Percentiles rank a stretch among this genome's conserved stretches.
Conservation (phyloP, 2,113 vertebrate genomes). For the Chamaea fasciata region DNA sequence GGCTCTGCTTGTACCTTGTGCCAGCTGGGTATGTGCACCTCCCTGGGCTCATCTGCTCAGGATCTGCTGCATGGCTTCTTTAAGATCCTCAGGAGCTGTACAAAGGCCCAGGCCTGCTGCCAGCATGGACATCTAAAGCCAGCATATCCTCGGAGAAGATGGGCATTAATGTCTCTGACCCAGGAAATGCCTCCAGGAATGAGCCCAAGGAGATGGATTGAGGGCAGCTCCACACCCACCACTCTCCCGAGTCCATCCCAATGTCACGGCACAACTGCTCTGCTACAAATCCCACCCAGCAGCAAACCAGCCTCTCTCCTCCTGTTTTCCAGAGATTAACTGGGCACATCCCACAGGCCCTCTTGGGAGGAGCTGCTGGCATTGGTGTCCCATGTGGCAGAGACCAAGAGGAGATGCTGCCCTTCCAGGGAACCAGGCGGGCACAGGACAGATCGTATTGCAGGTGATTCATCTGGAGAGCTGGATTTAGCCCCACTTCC, state of each 20-base stretch:
- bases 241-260: background rate
- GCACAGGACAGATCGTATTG: background rate
- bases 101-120: background rate
- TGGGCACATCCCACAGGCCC: background rate
- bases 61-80: background rate
- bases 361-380: background rate
- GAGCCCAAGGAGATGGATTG: background rate
- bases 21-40: accelerated
- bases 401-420: background rate
- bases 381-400: background rate
- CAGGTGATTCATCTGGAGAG: background rate
- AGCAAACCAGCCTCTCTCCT: background rate
- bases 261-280: accelerated
- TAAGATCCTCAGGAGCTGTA: background rate
- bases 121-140: background rate
- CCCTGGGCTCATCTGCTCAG: background rate
- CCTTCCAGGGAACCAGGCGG: background rate
- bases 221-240: background rate
- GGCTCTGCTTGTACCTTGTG: background rate
- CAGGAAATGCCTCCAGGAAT: background rate
- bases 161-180: background rate
- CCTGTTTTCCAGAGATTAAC: background rate
- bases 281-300: background rate
- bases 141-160: background rate
- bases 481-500: conserved; percentile 34